A percentile compares a stretch with the other conserved stretches of the same genome.
These are phyloP conservation scores for Podabrus alpinus DNA, from an alignment of 2,888 invertebrate genomes.

Conservation along the genomic window DNA sequence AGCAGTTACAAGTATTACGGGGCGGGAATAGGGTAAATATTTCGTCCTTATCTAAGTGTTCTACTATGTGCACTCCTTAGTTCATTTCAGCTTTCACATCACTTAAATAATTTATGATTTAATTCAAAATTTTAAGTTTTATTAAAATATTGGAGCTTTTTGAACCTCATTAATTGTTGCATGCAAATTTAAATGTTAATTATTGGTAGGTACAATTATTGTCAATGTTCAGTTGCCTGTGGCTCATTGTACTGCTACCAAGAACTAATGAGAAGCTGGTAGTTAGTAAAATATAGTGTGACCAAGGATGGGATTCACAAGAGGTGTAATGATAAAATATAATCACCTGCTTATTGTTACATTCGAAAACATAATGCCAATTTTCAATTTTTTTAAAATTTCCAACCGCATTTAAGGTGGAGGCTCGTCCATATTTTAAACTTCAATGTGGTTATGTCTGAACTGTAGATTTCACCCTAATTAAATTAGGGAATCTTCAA, in stretches of 20 bases:
- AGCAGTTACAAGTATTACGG: conserved; percentile 63
- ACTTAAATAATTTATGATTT: neutral
- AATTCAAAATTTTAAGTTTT: neutral
- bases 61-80: conserved; percentile 40
- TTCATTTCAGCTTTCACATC: conserved; percentile 13
- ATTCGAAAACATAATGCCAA: too few species aligned
- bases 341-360: too few species aligned
- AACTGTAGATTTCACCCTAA: too few species aligned
- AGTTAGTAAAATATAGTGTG: neutral
- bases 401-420: too few species aligned
- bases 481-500: too few species aligned
- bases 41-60: conserved; percentile 41
- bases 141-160: neutral
- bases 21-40: conserved; percentile 65
- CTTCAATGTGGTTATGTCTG: too few species aligned
- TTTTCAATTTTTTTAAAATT: too few species aligned
- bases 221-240: neutral
- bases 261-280: neutral
- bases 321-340: too few species aligned
- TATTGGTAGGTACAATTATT: neutral
- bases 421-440: too few species aligned
- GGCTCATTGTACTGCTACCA: neutral
- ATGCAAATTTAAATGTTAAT: neutral
- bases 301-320: neutral
- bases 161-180: neutral